Evolutionary conservation across 2,113 vertebrate species (phyloP).

Genomic region (Noturus placidus): DNA sequence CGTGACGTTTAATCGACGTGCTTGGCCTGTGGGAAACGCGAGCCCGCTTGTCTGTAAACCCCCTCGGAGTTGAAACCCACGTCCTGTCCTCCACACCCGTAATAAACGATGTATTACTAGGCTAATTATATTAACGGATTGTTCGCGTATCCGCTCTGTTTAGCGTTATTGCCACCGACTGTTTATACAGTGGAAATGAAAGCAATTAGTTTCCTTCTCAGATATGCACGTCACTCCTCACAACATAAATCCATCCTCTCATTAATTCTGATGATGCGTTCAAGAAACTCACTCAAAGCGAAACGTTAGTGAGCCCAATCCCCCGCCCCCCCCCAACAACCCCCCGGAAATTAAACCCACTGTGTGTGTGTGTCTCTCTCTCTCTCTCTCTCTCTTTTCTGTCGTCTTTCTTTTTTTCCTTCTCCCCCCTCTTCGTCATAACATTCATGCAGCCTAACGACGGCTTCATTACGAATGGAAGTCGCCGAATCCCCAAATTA

Average conservation of each 20-base stretch:
- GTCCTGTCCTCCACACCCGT: neutral
- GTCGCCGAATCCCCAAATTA: conserved; percentile 10
- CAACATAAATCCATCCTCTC: conserved; percentile 1
- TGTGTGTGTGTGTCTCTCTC: too few relatives aligned
- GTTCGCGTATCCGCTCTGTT: conserved; percentile 23
- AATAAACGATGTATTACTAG: conserved; percentile 20
- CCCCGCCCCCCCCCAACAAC: neutral
- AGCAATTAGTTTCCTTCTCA: conserved; percentile 11
- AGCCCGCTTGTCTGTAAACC: neutral
- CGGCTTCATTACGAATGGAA: conserved; percentile 15
- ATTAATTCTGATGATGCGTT: conserved; percentile 11
- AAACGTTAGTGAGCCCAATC: neutral
- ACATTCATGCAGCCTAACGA: conserved; percentile 9
- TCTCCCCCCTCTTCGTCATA: conserved; percentile 13
- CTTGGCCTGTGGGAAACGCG: neutral
- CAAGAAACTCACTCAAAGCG: neutral
- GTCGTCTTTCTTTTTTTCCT: neutral
- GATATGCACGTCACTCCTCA: neutral
- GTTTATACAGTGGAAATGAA: conserved; percentile 39
- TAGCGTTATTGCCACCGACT: conserved; percentile 48
- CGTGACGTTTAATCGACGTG: too few relatives aligned
- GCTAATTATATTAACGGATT: conserved; percentile 24
- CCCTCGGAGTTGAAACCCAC: neutral
- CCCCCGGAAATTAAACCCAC: neutral
- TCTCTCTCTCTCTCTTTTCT: neutral